These are phyloP conservation scores for Seriola quinqueradiata DNA, from an alignment of 2,113 vertebrate species.

Conservation along the genomic window DNA sequence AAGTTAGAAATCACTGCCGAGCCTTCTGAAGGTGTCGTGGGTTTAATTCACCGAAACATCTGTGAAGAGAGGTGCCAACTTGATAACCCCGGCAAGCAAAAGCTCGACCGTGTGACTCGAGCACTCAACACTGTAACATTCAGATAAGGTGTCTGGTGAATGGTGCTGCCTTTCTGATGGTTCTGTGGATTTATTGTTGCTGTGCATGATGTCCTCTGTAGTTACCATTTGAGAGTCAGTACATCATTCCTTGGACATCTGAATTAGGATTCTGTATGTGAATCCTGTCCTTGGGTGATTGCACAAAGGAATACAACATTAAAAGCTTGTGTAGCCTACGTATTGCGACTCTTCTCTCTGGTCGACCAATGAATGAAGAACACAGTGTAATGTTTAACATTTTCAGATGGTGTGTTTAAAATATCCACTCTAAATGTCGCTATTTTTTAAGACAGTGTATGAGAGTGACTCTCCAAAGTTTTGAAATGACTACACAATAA, in stretches of 20 bases:
- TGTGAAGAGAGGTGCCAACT: slow-evolving; percentile 56
- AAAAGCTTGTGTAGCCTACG: slow-evolving; percentile 11
- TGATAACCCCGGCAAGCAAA: slow-evolving; percentile 54
- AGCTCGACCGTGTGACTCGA: slow-evolving; percentile 35
- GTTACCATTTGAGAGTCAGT: slow-evolving; percentile 24
- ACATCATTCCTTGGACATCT: slow-evolving; percentile 33
- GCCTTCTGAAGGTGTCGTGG: slow-evolving; percentile 45
- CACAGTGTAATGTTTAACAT: not conserved
- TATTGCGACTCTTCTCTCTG: slow-evolving; percentile 7
- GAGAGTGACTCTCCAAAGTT: not conserved
- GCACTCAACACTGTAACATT: slow-evolving; percentile 56
- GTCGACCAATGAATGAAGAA: slow-evolving; percentile 10
- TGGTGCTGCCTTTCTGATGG: slow-evolving; percentile 39
- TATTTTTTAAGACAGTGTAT: not conserved
- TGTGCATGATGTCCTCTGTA: slow-evolving; percentile 25
- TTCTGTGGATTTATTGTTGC: slow-evolving; percentile 38
- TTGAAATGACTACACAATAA: not conserved
- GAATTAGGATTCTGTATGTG: slow-evolving; percentile 29
- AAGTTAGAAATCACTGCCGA: slow-evolving; percentile 44
- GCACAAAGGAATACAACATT: slow-evolving; percentile 44
- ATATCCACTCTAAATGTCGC: not conserved
- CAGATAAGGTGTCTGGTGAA: slow-evolving; percentile 63
- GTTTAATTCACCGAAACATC: slow-evolving; percentile 63
- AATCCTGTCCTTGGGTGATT: slow-evolving; percentile 38
- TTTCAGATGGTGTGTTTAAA: slow-evolving; percentile 1